A percentile compares a stretch with the other conserved stretches of the same genome.
Conservation (phyloP, 2,113 vertebrate species). For the Sphaerodactylus townsendi region DNA sequence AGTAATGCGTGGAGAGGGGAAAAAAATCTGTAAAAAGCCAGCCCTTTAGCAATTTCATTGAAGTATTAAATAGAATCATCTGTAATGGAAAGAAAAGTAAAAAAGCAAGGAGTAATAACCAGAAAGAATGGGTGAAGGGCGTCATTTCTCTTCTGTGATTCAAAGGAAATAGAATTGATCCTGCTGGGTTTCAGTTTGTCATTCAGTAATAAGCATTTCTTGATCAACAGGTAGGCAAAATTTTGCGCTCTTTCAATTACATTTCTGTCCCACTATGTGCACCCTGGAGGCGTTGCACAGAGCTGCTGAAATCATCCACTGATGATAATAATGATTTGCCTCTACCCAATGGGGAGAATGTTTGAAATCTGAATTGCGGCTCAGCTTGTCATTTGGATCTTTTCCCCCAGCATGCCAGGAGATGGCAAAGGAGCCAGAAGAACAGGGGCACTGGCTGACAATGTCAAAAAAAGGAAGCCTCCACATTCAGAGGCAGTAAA, state of each 20-base stretch:
- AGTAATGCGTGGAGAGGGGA: background rate
- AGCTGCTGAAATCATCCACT: constrained; percentile 2
- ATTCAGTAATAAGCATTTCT: constrained; percentile 11
- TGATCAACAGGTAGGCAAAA: constrained; percentile 14
- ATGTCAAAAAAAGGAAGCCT: background rate
- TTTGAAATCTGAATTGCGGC: background rate
- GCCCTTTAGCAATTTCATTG: constrained; percentile 5
- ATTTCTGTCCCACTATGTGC: background rate
- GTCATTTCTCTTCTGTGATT: constrained; percentile 1
- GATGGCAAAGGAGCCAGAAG: background rate
- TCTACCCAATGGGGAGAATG: background rate
- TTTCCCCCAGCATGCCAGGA: background rate
- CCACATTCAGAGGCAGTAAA: too few species aligned
- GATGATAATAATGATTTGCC: constrained; percentile 1
- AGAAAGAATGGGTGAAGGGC: background rate
- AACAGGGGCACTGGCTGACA: background rate
- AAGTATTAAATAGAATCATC: constrained; percentile 18
- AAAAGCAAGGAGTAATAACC: background rate
- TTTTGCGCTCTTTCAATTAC: constrained; percentile 10
- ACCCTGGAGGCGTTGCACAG: background rate
- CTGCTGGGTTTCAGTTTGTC: constrained; percentile 7
- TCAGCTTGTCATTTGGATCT: background rate
- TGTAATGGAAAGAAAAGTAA: background rate
- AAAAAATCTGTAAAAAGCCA: background rate
- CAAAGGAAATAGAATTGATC: background rate